Conservation (phyloP, 2,797 vertebrate species). For the Enteromius anoplus region DNA sequence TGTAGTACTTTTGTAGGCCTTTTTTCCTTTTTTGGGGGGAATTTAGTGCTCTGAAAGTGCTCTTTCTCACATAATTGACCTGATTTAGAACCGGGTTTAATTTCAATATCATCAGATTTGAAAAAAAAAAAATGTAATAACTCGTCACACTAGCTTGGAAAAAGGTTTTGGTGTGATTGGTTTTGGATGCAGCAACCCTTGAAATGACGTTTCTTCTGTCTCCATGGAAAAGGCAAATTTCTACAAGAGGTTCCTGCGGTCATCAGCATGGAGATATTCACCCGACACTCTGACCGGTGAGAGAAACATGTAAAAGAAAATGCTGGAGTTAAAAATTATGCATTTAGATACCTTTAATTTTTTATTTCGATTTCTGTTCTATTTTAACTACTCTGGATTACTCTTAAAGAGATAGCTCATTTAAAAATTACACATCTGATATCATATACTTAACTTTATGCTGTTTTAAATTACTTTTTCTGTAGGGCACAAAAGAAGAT, state of each 20-base stretch:
- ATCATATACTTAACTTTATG: neutral
- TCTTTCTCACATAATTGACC: neutral
- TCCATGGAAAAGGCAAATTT: neutral
- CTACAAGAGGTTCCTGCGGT: neutral
- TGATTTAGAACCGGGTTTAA: neutral
- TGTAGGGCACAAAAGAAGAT: neutral
- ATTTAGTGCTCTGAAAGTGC: neutral
- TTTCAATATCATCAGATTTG: neutral
- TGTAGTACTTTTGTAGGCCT: neutral
- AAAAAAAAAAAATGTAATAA: neutral
- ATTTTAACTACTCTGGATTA: neutral
- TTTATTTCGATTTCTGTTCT: neutral
- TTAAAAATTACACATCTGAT: neutral
- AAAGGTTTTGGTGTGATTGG: neutral
- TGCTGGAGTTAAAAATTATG: neutral
- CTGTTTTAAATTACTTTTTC: neutral
- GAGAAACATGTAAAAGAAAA: neutral
- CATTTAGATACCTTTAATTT: neutral
- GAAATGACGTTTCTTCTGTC: neutral
- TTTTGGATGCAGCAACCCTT: neutral
- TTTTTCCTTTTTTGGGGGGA: neutral
- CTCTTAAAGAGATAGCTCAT: neutral
- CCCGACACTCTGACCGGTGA: slow-evolving; percentile 10
- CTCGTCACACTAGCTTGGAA: neutral
- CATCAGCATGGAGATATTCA: neutral